Conservation (phyloP, 92 coral and sea anemone genomes). For the Parazoanthus swiftii region DNA sequence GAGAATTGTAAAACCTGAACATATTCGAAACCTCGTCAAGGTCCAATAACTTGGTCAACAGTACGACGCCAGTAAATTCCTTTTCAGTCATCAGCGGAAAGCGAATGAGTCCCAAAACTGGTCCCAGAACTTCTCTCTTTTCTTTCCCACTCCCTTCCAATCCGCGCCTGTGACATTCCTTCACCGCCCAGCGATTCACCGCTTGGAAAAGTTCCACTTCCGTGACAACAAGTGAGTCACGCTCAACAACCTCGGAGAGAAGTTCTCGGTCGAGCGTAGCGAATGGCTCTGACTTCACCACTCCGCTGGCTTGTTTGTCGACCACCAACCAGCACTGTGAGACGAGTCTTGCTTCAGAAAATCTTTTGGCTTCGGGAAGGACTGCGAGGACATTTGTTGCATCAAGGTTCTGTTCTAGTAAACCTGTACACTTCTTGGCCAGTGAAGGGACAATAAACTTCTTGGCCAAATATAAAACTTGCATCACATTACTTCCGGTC, state of each 20-base stretch:
- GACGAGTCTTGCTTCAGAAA: slow-evolving; percentile 50
- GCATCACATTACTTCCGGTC: slow-evolving; percentile 54
- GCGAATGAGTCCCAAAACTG: too few relatives aligned
- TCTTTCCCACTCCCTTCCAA: too few relatives aligned
- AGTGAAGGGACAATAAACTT: slow-evolving; percentile 58
- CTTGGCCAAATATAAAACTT: slow-evolving; percentile 60
- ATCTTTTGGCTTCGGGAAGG: slow-evolving; percentile 42
- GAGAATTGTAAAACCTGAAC: too few relatives aligned
- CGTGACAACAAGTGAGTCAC: slow-evolving; percentile 54
- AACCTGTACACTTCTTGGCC: slow-evolving; percentile 52
- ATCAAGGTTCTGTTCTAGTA: slow-evolving; percentile 48
- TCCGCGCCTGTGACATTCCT: too few relatives aligned
- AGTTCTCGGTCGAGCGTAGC: background rate
- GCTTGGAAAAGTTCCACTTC: slow-evolving; percentile 29
- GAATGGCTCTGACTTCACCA: slow-evolving; percentile 48
- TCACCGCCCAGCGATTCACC: too few relatives aligned
- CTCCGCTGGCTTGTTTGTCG: slow-evolving; percentile 51
- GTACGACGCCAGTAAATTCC: too few relatives aligned
- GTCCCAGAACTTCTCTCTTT: too few relatives aligned
- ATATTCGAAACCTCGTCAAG: too few relatives aligned
- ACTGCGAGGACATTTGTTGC: too few relatives aligned
- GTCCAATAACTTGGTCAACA: too few relatives aligned
- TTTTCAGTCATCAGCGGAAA: too few relatives aligned
- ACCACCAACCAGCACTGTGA: slow-evolving; percentile 62
- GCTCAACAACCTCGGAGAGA: background rate